Conservation (phyloP, 2,797 vertebrate genomes). For the Takifugu rubripes region DNA sequence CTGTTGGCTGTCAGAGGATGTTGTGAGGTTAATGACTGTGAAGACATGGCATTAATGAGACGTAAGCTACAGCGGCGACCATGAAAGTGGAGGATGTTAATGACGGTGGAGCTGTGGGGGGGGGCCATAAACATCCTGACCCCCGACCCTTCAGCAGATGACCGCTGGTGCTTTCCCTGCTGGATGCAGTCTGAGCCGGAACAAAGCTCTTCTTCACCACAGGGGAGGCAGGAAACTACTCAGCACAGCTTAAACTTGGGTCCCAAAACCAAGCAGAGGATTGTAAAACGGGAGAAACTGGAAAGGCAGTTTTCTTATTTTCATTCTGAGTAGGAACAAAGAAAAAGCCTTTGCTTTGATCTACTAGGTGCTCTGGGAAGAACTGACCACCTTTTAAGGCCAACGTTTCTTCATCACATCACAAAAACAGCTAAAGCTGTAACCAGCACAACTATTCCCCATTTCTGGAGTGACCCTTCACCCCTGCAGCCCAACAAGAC, state of each 20-base stretch:
- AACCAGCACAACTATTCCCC: neutral
- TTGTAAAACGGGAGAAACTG: neutral
- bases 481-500: conserved; percentile 22
- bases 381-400: no score
- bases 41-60: conserved; percentile 68
- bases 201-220: neutral
- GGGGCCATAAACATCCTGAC: conserved; percentile 54
- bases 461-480: conserved; percentile 19
- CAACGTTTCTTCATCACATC: no score
- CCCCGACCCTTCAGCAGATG: conserved; percentile 38
- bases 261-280: neutral
- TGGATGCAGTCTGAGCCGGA: conserved; percentile 31
- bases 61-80: conserved; percentile 35
- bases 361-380: no score
- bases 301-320: neutral
- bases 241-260: conserved; percentile 6
- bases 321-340: neutral
- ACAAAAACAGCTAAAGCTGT: no score
- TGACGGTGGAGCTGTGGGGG: conserved; percentile 56
- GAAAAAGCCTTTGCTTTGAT: neutral
- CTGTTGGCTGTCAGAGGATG: conserved; percentile 10
- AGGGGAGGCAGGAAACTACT: neutral
- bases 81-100: conserved; percentile 47
- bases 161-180: conserved; percentile 35
- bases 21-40: conserved; percentile 48